Percentiles rank a stretch among this genome's conserved stretches.
These are phyloP conservation scores for Belonocnema kinseyi DNA, from an alignment of 1,140 invertebrate genomes.

Conservation along the genomic window DNA sequence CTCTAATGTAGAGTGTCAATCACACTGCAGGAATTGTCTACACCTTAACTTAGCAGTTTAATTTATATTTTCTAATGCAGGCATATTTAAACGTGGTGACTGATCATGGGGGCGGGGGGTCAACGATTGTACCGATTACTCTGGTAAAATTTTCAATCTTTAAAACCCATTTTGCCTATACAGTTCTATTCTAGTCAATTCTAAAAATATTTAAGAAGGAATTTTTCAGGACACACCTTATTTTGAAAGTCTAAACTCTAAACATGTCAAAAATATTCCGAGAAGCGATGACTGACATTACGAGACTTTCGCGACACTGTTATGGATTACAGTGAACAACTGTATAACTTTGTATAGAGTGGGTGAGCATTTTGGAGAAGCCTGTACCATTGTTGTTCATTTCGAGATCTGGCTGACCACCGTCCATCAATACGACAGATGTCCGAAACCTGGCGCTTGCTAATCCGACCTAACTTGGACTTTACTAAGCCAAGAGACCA, in stretches of 20 bases:
- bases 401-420: constrained; percentile 71
- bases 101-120: no score
- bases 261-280: constrained; percentile 5
- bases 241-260: neutral
- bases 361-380: constrained; percentile 32
- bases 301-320: constrained; percentile 22
- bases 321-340: neutral
- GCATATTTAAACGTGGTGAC: no score
- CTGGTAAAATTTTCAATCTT: neutral
- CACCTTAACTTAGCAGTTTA: no score
- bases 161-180: neutral
- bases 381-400: constrained; percentile 70
- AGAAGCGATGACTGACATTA: constrained; percentile 23
- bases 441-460: constrained; percentile 61
- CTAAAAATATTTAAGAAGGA: neutral
- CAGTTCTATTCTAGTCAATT: neutral
- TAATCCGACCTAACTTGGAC: constrained; percentile 71
- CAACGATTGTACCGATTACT: neutral
- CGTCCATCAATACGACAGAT: constrained; percentile 73
- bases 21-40: no score
- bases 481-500: constrained; percentile 68
- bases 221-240: constrained; percentile 19
- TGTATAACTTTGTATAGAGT: constrained; percentile 16
- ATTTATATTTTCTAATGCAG: no score
- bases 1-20: no score